Percentiles rank a stretch among this genome's conserved stretches.
Evolutionary conservation across 2,888 invertebrate species (phyloP).

Genomic region (Scaptodrosophila latifasciaeformis): DNA sequence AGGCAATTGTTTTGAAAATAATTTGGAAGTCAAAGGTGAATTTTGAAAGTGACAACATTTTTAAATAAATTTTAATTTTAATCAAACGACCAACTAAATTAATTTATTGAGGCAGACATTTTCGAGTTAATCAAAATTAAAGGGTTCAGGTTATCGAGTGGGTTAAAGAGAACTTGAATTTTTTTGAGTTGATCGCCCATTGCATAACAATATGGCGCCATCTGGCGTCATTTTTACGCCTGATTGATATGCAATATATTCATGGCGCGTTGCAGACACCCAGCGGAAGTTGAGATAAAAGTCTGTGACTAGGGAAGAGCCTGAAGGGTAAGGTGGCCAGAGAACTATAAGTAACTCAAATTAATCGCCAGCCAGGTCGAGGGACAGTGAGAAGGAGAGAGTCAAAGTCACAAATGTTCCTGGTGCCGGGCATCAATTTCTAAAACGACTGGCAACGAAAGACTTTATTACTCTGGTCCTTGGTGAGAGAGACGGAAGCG

Average conservation of each 20-base stretch:
- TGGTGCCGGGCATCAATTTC: slow-evolving; percentile 43
- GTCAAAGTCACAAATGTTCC: neutral
- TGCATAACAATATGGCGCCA: slow-evolving; percentile 45
- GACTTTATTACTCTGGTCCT: slow-evolving; percentile 13
- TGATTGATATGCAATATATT: slow-evolving; percentile 56
- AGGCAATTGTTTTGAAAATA: slow-evolving; percentile 33
- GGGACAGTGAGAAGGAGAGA: no score
- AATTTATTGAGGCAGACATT: neutral
- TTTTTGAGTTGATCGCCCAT: slow-evolving; percentile 32
- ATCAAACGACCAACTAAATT: slow-evolving; percentile 1
- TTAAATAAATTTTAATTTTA: no score
- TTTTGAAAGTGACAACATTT: no score
- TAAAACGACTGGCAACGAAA: slow-evolving; percentile 31
- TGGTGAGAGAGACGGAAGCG: neutral
- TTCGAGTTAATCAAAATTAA: no score
- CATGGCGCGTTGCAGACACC: slow-evolving; percentile 23
- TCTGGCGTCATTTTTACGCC: slow-evolving; percentile 42
- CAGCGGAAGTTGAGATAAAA: neutral
- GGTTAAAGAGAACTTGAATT: neutral
- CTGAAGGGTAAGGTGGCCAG: neutral
- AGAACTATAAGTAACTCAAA: slow-evolving; percentile 32
- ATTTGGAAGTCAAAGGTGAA: slow-evolving; percentile 47
- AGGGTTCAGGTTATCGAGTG: neutral
- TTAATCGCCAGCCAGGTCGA: slow-evolving; percentile 41
- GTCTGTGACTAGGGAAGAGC: neutral